phyloP scores from a whole-genome alignment of 2,888 invertebrate genomes.

The Clunio marinus region DNA sequence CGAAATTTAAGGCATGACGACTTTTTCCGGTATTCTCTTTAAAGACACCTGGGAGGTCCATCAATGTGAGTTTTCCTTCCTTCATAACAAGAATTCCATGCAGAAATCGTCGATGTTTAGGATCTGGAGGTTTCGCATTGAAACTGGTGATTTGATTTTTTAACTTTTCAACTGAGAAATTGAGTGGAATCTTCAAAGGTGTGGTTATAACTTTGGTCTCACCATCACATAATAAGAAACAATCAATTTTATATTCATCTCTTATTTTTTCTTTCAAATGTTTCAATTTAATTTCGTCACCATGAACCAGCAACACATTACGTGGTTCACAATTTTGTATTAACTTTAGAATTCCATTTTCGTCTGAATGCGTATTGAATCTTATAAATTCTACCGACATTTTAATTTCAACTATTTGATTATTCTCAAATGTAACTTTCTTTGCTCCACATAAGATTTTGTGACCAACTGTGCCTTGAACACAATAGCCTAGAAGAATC shows the following conservation, averaged over 20 bases:
- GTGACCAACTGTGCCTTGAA: conserved; percentile 96
- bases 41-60: conserved; percentile 84
- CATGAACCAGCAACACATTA: conserved; percentile 96
- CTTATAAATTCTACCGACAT: conserved; percentile 98
- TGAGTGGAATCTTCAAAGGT: conserved; percentile 82
- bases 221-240: conserved; percentile 97
- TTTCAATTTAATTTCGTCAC: conserved; percentile 97
- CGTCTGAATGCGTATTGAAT: conserved; percentile 98
- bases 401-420: conserved; percentile 90
- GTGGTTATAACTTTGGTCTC: conserved; percentile 89
- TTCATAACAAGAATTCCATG: conserved; percentile 86
- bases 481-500: no score
- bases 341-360: conserved; percentile 97
- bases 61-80: conserved; percentile 77
- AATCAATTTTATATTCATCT: conserved; percentile 83
- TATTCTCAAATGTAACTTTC: conserved; percentile 90
- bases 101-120: conserved; percentile 78
- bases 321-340: conserved; percentile 96
- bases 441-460: conserved; percentile 92
- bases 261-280: conserved; percentile 94
- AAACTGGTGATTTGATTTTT: conserved; percentile 68
- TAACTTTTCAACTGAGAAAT: conserved; percentile 51
- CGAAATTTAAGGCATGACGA: conserved; percentile 70
- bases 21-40: conserved; percentile 74
- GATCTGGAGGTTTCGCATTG: conserved; percentile 78